phyloP scores from a whole-genome alignment of 2,888 invertebrate species.

The Loripinus fragilis region DNA sequence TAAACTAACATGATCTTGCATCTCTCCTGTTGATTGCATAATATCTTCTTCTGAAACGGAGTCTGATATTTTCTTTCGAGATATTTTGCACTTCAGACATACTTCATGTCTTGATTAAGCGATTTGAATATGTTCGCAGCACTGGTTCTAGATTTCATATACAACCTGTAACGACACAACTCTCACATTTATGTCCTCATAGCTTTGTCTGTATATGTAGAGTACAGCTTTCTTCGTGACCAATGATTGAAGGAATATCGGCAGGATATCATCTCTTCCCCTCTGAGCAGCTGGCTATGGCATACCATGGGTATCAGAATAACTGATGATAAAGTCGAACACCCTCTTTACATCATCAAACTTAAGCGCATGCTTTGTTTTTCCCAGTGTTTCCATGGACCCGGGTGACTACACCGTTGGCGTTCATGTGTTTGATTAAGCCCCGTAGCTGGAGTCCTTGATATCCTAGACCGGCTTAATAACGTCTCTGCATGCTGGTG shows the following conservation, averaged over 20 bases:
- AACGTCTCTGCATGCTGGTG: background rate
- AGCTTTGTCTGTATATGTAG: background rate
- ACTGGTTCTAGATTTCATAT: too few species aligned
- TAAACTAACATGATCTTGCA: background rate
- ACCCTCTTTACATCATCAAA: too few species aligned
- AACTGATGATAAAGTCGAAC: background rate
- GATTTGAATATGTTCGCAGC: too few species aligned
- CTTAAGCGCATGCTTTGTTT: background rate
- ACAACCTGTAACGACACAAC: background rate
- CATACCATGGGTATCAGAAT: background rate
- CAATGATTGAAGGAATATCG: background rate
- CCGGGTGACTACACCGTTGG: background rate
- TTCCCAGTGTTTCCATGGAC: constrained; percentile 4
- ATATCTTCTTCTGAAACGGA: background rate
- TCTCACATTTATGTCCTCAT: background rate
- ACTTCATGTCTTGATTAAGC: too few species aligned
- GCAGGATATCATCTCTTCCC: background rate
- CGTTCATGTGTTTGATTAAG: background rate
- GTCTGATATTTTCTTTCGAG: background rate
- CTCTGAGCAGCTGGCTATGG: constrained; percentile 11
- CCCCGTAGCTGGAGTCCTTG: background rate
- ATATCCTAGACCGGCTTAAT: background rate
- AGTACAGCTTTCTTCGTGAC: background rate
- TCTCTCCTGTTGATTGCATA: background rate
- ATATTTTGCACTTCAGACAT: background rate